Conservation (phyloP, 2,888 invertebrate species). For the Incurvaria masculella region DNA sequence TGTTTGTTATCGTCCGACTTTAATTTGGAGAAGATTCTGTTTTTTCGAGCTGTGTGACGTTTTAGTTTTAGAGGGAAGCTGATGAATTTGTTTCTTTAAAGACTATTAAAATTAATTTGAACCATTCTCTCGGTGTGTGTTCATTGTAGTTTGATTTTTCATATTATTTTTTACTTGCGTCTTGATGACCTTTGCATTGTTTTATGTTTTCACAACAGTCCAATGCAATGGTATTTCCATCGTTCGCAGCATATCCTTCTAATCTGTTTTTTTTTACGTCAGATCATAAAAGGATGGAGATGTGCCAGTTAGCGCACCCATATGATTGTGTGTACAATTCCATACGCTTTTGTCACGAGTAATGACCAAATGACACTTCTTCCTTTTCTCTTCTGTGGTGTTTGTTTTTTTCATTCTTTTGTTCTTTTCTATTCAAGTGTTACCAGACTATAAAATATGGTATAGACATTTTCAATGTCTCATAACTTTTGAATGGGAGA, state of each 20-base stretch:
- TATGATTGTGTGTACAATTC: too few relatives aligned
- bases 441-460: background rate
- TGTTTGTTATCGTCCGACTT: background rate
- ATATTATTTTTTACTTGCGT: slow-evolving; percentile 6
- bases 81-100: slow-evolving; percentile 28
- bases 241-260: too few relatives aligned
- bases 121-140: slow-evolving; percentile 44
- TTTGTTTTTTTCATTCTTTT: too few relatives aligned
- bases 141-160: slow-evolving; percentile 34
- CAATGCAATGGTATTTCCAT: too few relatives aligned
- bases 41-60: background rate
- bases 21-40: background rate
- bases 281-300: too few relatives aligned
- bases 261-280: too few relatives aligned
- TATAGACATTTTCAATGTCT: background rate
- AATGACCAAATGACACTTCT: too few relatives aligned
- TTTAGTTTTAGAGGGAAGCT: background rate
- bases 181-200: background rate
- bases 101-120: slow-evolving; percentile 55
- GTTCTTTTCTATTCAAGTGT: slow-evolving; percentile 16
- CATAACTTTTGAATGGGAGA: background rate
- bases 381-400: too few relatives aligned
- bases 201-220: too few relatives aligned
- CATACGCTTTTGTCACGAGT: too few relatives aligned
- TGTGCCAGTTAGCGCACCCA: too few relatives aligned